Evolutionary conservation across 2,888 invertebrate genomes (phyloP).

Genomic region (Gastrophysa polygoni): DNA sequence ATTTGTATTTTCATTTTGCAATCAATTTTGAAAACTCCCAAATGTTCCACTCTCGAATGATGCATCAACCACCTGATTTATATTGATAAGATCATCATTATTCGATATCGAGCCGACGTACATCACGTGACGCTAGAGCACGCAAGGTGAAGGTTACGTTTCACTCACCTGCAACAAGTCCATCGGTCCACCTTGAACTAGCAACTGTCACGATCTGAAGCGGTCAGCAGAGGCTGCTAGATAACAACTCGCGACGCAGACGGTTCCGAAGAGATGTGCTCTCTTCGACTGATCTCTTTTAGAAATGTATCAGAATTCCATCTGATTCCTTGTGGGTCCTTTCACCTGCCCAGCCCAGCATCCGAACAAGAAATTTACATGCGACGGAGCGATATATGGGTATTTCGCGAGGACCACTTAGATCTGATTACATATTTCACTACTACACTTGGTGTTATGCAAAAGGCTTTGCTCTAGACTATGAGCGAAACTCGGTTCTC

Average conservation of each 20-base stretch:
- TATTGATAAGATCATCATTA: no score
- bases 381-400: slow-evolving; percentile 31
- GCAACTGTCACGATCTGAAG: slow-evolving; percentile 47
- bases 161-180: slow-evolving; percentile 46
- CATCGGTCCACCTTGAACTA: slow-evolving; percentile 44
- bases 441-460: no score
- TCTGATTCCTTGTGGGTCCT: slow-evolving; percentile 51
- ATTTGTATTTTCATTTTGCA: background rate
- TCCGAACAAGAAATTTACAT: slow-evolving; percentile 41
- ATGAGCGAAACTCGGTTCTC: no score
- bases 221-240: slow-evolving; percentile 9
- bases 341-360: slow-evolving; percentile 54
- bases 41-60: no score
- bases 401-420: background rate
- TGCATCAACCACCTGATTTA: no score
- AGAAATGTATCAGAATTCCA: slow-evolving; percentile 56
- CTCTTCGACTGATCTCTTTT: slow-evolving; percentile 52
- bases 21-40: background rate
- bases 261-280: slow-evolving; percentile 35
- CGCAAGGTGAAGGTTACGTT: slow-evolving; percentile 42
- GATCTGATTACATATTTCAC: background rate
- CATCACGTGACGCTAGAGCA: slow-evolving; percentile 4
- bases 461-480: no score
- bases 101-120: background rate
- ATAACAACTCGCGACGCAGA: slow-evolving; percentile 1